phyloP scores from a whole-genome alignment of 2,113 vertebrate species.

The Labeo rohita region DNA sequence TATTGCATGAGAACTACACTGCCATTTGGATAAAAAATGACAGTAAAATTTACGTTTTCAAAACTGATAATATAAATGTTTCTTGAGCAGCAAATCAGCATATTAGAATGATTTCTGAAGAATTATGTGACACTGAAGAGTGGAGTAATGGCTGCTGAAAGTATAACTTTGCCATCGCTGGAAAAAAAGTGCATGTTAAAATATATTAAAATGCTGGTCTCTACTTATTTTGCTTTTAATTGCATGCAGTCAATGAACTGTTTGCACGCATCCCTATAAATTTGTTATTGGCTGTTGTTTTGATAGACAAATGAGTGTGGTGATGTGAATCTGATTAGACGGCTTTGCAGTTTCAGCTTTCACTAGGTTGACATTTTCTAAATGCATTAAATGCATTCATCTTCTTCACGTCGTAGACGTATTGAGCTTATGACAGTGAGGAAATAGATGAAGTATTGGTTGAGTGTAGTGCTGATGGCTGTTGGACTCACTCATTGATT shows the following conservation, averaged over 20 bases:
- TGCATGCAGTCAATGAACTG: background rate
- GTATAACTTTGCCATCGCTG: background rate
- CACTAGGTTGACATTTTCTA: constrained; percentile 10
- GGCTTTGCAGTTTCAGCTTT: constrained; percentile 47
- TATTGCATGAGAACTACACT: background rate
- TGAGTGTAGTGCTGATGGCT: constrained; percentile 31
- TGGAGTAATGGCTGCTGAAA: background rate
- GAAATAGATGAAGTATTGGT: constrained; percentile 43
- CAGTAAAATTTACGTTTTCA: background rate
- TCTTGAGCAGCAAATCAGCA: background rate
- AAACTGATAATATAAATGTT: background rate
- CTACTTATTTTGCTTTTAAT: background rate
- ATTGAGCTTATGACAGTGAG: constrained; percentile 44
- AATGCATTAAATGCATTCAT: constrained; percentile 30
- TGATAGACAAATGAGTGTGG: constrained; percentile 2
- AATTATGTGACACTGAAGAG: background rate
- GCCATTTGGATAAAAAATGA: background rate
- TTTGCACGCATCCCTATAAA: background rate
- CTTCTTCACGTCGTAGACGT: constrained; percentile 16
- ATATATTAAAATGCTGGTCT: background rate
- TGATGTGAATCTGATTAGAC: constrained; percentile 32
- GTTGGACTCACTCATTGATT: constrained; percentile 27
- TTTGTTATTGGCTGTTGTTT: constrained; percentile 25
- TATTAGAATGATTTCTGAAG: background rate
- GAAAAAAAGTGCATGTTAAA: background rate